Evolutionary conservation across 92 coral and sea anemone species (phyloP), one percentile per base, ranked within the genome.

Genomic region (Epizoanthus fatuus): DNA sequence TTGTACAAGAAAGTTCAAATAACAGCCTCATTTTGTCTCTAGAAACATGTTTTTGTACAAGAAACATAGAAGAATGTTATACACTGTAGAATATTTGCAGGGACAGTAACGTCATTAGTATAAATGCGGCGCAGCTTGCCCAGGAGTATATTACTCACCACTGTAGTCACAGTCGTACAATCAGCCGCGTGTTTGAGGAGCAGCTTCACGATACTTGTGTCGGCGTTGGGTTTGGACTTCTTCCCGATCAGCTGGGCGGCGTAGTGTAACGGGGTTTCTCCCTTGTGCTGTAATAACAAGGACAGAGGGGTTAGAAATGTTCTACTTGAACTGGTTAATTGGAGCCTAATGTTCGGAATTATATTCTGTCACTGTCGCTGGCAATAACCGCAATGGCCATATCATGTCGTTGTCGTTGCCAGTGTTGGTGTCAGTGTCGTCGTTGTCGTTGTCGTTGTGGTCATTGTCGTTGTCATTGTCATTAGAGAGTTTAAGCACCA

Each of bases 241-340:
- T 69, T 56, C 80, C 85, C 92, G 37, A 55, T 66, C 62, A 91
- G 86, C 92, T 79, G 95, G 38, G 95, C 93, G 42, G 90, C 93
- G 86, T 75, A 97, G 69, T 93, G 96, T 0, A 93, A 91, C 11
- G 99, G 98, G 15, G 99, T 97, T 73, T 97, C 99, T 25, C 98
- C 98, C 91, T 87, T 97, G 94, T 97, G 83, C 70, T 75, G 89
- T 64, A 20, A 22, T 16, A 86, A 57, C 45, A 86, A 58, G 76
- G 20, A 37, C 12, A 5, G 25, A 39, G 14, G 51, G 40, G 62
- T 72, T 11, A 25, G n/a, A 22, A 19, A 4, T 14, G 45, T 8
- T 55, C 10, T 8, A 37, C 5, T 42, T 42, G 47, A 42, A 42
- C 47, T 42, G 47, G 47, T 42, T 42, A 4, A 42, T 42, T 42